Base-by-base conservation (phyloP, 1,140 invertebrate species). In the Lordiphosa clarofinis region DNA sequence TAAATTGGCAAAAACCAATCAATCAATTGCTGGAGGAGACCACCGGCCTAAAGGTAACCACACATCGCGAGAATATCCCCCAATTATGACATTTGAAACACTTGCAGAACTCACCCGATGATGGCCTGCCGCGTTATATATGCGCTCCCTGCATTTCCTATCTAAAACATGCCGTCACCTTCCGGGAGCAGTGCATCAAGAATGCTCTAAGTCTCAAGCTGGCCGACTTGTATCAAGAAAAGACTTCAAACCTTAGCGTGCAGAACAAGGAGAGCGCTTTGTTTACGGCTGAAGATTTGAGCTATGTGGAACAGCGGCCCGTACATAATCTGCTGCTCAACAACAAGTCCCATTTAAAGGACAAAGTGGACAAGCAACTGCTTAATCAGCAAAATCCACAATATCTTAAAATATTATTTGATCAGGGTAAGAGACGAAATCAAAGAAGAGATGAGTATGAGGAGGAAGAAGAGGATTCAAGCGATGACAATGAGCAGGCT, bases 71-170 rank as follows among this genome's bases (percentile, higher is more conserved):
- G n/a, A n/a, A n/a, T n/a, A n/a, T n/a, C n/a, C n/a, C n/a, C n/a
- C n/a, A n/a, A n/a, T n/a, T n/a, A n/a, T 15, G 15, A 1, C 15
- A 15, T 15, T 15, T 15, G 15, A 3, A 15, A 15, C 15, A 15
- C 1, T 15, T 15, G 15, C 15, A 15, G 87, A 68, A 79, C 31
- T 64, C 73, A 6, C 52, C 67, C 0, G 74, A 88, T 39, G 87
- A 88, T 49, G 76, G 76, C 5, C 50, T 88, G 24, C 87, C 87
- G 0, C 38, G 56, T 1, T 57, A 65, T 21, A 88, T 88, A 24
- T 88, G 87, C 57, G 87, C 87, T 10, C 44, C 84, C 6, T 88
- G 87, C 52, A 87, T 88, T 47, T 88, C 87, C 11, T 88, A 88
- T 56, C 50, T 88, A 11, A 88, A 88, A 60, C 87, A 88, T 38